Evolutionary conservation across 2,113 vertebrate species (phyloP), one percentile per base, ranked within the genome.

Genomic region (Coracopsis vasa): DNA sequence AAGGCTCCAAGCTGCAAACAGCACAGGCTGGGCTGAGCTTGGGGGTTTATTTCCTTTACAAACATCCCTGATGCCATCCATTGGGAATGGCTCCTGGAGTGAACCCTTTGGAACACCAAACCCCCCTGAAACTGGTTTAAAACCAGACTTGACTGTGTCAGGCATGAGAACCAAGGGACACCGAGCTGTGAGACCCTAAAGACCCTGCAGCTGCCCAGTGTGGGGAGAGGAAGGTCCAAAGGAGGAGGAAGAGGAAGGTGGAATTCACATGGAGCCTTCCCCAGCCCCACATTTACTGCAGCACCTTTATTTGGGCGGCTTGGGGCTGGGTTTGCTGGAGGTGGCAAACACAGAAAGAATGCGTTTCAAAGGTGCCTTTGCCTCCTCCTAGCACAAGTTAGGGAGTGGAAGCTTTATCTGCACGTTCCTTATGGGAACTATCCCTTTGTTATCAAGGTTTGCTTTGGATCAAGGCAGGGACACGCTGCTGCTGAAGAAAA

Each of bases 51-150:
- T 65, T 17, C 21, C 70, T 35, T 54, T 35, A 28, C 74, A 71
- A 47, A 47, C 1, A 3, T 4, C 0, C 31, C 2, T 3, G 45
- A 31, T 17, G 18, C 3, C 5, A 4, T 16, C n/a, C 0, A 6
- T 16, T 3, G 11, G 71, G 71, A 88, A 81, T 13, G 3, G 71
- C 47, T 72, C 75, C 70, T 5, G 31, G 56, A 64, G 65, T 35
- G 10, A 27, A 66, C n/a, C 45, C 64, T 83, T 16, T 15, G 33
- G 50, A 80, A 84, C n/a, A 3, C 31, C 70, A 5, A 35, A 62
- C 45, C 80, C 67, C 67, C 60, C 11, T 44, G 8, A 39, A 89
- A 86, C 5, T 28, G 5, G 16, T 66, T 53, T 15, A 29, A 81
- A 29, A 25, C 69, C 20, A 3, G 6, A 1, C 71, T 54, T 21